These are phyloP conservation scores for Aspidiotus destructor DNA, from an alignment of 2,888 invertebrate species.

Conservation along the genomic window DNA sequence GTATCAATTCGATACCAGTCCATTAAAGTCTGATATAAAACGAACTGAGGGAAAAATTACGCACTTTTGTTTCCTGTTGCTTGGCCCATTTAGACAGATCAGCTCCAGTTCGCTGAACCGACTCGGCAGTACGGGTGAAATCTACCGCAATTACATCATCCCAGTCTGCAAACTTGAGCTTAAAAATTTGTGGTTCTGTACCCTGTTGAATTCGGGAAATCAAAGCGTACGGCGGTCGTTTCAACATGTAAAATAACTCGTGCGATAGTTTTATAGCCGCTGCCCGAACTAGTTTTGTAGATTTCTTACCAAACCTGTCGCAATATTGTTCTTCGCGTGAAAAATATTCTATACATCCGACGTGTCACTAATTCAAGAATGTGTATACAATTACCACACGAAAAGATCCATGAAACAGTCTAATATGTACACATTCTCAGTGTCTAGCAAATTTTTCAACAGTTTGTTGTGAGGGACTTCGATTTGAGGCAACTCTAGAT, in stretches of 20 bases:
- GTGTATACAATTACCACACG: conserved; percentile 61
- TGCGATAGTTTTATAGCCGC: conserved; percentile 95
- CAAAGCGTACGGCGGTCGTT: conserved; percentile 74
- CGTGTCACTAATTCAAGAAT: background rate
- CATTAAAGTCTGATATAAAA: background rate
- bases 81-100: conserved; percentile 88
- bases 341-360: background rate
- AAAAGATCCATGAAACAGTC: conserved; percentile 91
- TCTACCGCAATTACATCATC: conserved; percentile 98
- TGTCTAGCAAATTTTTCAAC: conserved; percentile 65
- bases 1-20: background rate
- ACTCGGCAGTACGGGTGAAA: conserved; percentile 95
- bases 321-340: background rate
- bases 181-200: conserved; percentile 79
- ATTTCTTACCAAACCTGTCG: conserved; percentile 88
- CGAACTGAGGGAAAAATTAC: no score
- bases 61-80: conserved; percentile 71
- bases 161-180: conserved; percentile 95
- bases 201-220: conserved; percentile 87
- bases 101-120: conserved; percentile 90
- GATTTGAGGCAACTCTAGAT: conserved; percentile 91
- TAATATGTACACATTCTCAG: conserved; percentile 89
- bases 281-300: conserved; percentile 84
- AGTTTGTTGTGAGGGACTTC: conserved; percentile 67
- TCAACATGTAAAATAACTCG: conserved; percentile 90